These are phyloP conservation scores for Oopsacas minuta DNA, from an alignment of 37 sponge, comb jelly and placozoan species.

Conservation along the genomic window DNA sequence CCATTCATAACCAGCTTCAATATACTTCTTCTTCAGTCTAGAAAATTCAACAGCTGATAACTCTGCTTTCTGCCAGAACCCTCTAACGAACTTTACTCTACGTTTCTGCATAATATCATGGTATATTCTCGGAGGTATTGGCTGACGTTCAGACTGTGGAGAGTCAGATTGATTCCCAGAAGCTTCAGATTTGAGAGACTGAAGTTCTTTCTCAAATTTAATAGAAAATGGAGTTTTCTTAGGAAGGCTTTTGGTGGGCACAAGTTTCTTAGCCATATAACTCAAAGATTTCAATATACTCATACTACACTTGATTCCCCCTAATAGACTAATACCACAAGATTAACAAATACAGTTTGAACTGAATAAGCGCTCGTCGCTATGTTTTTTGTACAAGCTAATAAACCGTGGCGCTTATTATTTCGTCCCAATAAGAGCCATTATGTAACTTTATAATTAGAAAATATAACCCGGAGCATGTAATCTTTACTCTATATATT, in stretches of 20 bases:
- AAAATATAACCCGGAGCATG: no score
- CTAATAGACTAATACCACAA: no score
- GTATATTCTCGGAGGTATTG: background rate
- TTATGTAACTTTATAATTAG: no score
- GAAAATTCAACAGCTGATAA: background rate
- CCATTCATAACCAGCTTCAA: background rate
- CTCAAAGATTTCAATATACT: no score
- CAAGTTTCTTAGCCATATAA: background rate
- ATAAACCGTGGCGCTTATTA: no score
- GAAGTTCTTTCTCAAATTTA: background rate
- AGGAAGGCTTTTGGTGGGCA: background rate
- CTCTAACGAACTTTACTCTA: background rate
- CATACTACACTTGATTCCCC: no score
- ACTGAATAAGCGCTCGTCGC: no score
- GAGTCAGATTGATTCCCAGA: background rate
- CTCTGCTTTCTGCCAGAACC: background rate
- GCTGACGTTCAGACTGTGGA: background rate
- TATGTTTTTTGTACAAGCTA: no score
- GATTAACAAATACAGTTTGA: no score
- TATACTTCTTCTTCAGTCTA: background rate
- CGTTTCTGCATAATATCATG: background rate
- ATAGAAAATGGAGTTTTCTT: background rate
- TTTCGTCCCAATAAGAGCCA: no score
- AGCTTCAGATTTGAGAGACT: background rate
- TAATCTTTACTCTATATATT: no score